Evolutionary conservation across 37 sponge, comb jelly and placozoan genomes (phyloP), one percentile per base, ranked within the genome.

Genomic region (Eunapius fragilis): DNA sequence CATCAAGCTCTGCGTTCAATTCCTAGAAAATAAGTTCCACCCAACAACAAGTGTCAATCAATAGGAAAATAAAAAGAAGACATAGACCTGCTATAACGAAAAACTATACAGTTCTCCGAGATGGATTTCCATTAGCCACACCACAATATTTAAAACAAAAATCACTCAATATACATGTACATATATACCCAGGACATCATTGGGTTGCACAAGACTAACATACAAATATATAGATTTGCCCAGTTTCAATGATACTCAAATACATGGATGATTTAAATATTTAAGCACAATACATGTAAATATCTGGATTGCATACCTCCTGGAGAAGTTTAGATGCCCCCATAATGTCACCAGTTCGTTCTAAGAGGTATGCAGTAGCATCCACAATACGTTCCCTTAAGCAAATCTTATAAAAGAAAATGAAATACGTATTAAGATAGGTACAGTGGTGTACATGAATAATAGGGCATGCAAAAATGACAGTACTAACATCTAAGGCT

Each of bases 241-340:
- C 25, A 34, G 17, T 23, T 37, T 77, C 14, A 41, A 47, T 34
- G 25, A 26, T 2, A 17, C 4, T 34, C 48, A 45, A 45, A 45
- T n/a, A n/a, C n/a, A n/a, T n/a, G n/a, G n/a, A n/a, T n/a, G n/a
- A n/a, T n/a, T n/a, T n/a, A n/a, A n/a, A n/a, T n/a, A n/a, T n/a
- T n/a, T n/a, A n/a, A n/a, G n/a, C n/a, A n/a, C n/a, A n/a, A n/a
- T n/a, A n/a, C n/a, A n/a, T n/a, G n/a, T n/a, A n/a, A n/a, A n/a
- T n/a, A n/a, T n/a, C n/a, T n/a, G n/a, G n/a, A n/a, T n/a, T n/a
- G n/a, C 67, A 74, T 25, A 88, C 93, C 83, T 94, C 82, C 37
- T 81, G 80, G 71, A 94, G 85, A 24, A 92, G 75, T 41, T 91
- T 85, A 81, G 89, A 95, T 26, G 96, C 96, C 81, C 89, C 96